Base-by-base conservation (phyloP, 2,888 invertebrate species). In the Gerris lacustris region DNA sequence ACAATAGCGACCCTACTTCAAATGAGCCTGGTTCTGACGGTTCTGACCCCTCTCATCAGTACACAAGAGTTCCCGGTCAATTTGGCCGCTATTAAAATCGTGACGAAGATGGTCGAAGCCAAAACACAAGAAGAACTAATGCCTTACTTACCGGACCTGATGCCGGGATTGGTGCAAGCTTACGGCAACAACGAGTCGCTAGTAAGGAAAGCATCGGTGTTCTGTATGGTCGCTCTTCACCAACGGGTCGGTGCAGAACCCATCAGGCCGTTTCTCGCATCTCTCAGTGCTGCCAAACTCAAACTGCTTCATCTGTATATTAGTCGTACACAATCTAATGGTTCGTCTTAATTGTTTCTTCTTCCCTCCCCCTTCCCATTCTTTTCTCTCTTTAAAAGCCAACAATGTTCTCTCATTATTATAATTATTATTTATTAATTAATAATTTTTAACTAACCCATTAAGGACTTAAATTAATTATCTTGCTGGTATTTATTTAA, bases 171-270 rank as follows among this genome's bases (percentile, higher is more conserved):
- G 7, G 87, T 94, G 18, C 82, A 95, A 89, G 87, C 94, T 74
- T 94, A 96, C 70, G 96, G 97, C 80, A 92, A 96, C 80, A 84
- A 85, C 70, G 94, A 96, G 81, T 95, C 94, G 70, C 89, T 92
- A 75, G 94, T 98, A 44, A 86, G 98, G 68, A 98, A 98, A 81
- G 94, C 96, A 76, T 93, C 95, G 11, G 95, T 97, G 18, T 96
- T 98, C 83, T 96, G 96, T 79, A 94, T 98, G 88, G 97, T 98
- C 6, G 92, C 94, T 67, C 86, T 97, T 77, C 93, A 97, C 78
- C 86, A 91, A 79, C 89, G 89, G 63, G 88, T 95, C 7, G 96
- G 96, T 0, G 94, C 95, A 79, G 91, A 91, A 44, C 84, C 87
- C 63, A 86, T 96, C 80, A 85, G 87, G 77, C 92, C 93, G 5